Base-by-base conservation (phyloP, 2,888 invertebrate genomes). In the Operophtera brumata region DNA sequence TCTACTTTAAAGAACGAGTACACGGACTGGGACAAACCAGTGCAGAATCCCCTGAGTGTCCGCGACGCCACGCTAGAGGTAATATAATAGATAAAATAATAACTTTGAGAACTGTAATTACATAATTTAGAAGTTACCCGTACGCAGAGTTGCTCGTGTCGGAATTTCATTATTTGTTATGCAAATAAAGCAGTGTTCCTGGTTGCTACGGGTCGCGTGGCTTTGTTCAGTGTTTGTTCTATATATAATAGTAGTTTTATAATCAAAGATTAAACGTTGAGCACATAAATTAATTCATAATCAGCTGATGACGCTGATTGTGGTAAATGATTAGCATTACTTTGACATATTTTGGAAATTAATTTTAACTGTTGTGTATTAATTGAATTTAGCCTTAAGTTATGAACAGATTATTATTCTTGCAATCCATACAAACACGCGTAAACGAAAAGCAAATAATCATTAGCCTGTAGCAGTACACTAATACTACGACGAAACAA, bases 1-100 rank as follows among this genome's bases (percentile, higher is more conserved):
- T 97, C 97, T 47, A 97, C 98, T 48, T 91, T 98, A 69, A 91
- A 95, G 84, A 98, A 98, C 82, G 97, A 98, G 84, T 99, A 99
- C 86, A 98, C 97, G 56, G 97, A 98, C 84, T 98, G 98, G 98
- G 97, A 96, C 83, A 93, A 94, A 70, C 95, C 96, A 1, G 94
- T 96, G 66, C 94, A 96, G 73, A 96, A 96, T 82, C 96, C 96
- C 61, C 91, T 95, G 75, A 95, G 94, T 79, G 96, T 96, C 63
- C 94, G 96, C 72, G 97, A 95, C 80, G 96, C 94, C 49, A 94
- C 96, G 14, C 90, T 97, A 59, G 95, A 96, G 80, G 91, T 90
- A 76, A 75, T 65, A 12, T 42, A 51, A 54, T 53, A 59, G 57
- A 57, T 57, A 54, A 56, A 57, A 47, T 54, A 62, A 64, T 47